Evolutionary conservation across 2,113 vertebrate species (phyloP), one percentile per base, ranked within the genome.

Genomic region (Sminthopsis crassicaudata): DNA sequence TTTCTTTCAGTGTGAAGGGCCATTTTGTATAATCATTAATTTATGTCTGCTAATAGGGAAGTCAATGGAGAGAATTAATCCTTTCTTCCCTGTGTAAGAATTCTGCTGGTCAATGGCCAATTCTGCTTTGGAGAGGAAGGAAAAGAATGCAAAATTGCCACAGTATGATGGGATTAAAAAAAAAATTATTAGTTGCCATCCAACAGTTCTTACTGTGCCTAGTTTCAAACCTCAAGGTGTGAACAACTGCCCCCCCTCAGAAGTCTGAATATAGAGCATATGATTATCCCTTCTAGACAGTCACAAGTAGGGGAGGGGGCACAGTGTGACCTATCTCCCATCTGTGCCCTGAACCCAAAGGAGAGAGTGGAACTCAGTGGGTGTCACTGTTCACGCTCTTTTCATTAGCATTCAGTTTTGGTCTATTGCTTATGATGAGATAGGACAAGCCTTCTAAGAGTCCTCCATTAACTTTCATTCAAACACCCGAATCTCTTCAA

Each of bases 341-440:
- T 95, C 96, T 96, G 90, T 94, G 95, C 96, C 95, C 30, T 0
- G 92, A 97, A 91, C 91, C 94, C 60, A 51, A 91, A 95, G 55
- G 92, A 94, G 54, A 92, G 9, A 76, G 36, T 57, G 50, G 92
- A 92, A 92, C 97, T 97, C 94, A 25, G 90, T 91, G 96, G 91
- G 90, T 96, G 84, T 97, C 89, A 97, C 89, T 95, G 92, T 93
- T 90, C 25, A 42, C 94, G 95, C 96, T 94, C 94, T 96, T 97
- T 97, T 96, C 97, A 97, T 98, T 97, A 97, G 96, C 97, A 98
- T 98, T 97, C 98, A 97, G 97, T 96, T 97, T 97, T 97, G 97
- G 95, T 98, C 97, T 90, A 96, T 97, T 98, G 98, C 97, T 97
- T 97, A 97, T 97, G 97, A 98, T 97, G 97, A 97, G 97, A 98